phyloP scores from a whole-genome alignment of 1,140 invertebrate species.

The Drosophila novamexicana region DNA sequence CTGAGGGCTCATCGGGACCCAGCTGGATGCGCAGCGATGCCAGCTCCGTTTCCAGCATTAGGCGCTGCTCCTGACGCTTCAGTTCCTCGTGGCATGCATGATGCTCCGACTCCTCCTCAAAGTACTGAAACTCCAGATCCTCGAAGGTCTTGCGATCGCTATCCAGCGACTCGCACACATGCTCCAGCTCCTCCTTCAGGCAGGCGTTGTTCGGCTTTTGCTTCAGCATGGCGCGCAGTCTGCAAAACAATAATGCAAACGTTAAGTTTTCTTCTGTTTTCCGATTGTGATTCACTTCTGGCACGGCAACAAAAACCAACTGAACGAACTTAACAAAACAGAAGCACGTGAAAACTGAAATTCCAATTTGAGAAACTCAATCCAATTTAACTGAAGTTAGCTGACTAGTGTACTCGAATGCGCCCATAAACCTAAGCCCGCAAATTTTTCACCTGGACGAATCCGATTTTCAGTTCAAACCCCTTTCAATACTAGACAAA shows the following conservation, averaged over 20 bases:
- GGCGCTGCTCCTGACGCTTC: conserved; percentile 90
- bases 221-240: conserved; percentile 86
- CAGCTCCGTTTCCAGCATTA: conserved; percentile 83
- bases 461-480: not conserved
- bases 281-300: not conserved
- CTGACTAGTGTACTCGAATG: not conserved
- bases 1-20: conserved; percentile 37
- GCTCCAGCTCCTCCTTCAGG: conserved; percentile 87
- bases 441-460: not conserved
- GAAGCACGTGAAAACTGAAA: too few relatives aligned
- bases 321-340: not conserved
- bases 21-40: conserved; percentile 62
- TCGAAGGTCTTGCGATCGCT: conserved; percentile 93
- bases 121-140: conserved; percentile 96
- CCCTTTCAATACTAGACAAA: not conserved
- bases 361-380: too few relatives aligned
- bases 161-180: conserved; percentile 88
- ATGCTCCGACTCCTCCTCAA: conserved; percentile 95
- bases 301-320: not conserved
- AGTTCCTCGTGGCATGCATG: conserved; percentile 92
- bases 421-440: not conserved
- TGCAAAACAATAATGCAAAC: conserved; percentile 26
- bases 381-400: not conserved
- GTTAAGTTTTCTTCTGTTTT: not conserved
- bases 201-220: conserved; percentile 85